These are phyloP conservation scores for Marronus borbonicus DNA, from an alignment of 2,888 invertebrate species.

Conservation along the genomic window DNA sequence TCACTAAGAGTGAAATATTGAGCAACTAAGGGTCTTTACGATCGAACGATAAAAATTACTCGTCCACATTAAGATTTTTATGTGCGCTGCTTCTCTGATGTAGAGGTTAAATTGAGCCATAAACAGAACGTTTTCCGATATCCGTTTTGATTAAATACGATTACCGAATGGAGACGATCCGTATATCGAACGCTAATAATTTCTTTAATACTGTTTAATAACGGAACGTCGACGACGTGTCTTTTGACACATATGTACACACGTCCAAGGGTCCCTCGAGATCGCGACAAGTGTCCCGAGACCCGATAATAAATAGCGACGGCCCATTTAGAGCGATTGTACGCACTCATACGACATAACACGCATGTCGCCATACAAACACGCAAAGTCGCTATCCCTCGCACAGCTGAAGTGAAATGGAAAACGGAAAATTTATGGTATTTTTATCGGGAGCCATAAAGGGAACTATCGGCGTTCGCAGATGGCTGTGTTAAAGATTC, in stretches of 20 bases:
- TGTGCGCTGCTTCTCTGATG: conserved; percentile 1
- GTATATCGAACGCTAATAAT: conserved; percentile 25
- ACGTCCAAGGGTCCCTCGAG: too few relatives aligned
- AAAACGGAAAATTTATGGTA: conserved; percentile 52
- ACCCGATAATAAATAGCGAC: conserved; percentile 37
- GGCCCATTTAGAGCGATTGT: conserved; percentile 24
- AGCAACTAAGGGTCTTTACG: conserved; percentile 3
- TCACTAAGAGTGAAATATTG: not conserved
- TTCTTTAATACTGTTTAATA: conserved; percentile 39
- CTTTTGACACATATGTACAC: not conserved
- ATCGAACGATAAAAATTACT: conserved; percentile 6
- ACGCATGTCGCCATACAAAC: not conserved
- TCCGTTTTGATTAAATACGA: conserved; percentile 30
- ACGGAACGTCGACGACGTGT: conserved; percentile 25
- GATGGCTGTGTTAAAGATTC: conserved; percentile 45
- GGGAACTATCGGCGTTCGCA: conserved; percentile 53
- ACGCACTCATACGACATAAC: conserved; percentile 12
- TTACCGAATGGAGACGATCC: conserved; percentile 1
- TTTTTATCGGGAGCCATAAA: conserved; percentile 57
- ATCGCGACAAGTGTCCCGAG: not conserved
- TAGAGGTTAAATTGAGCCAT: conserved; percentile 26
- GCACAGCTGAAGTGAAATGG: conserved; percentile 19
- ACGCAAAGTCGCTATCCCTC: not conserved
- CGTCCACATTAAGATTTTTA: conserved; percentile 17
- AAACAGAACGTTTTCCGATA: conserved; percentile 23